phyloP scores from a whole-genome alignment of 2,113 vertebrate genomes.

The Ctenomys sociabilis region DNA sequence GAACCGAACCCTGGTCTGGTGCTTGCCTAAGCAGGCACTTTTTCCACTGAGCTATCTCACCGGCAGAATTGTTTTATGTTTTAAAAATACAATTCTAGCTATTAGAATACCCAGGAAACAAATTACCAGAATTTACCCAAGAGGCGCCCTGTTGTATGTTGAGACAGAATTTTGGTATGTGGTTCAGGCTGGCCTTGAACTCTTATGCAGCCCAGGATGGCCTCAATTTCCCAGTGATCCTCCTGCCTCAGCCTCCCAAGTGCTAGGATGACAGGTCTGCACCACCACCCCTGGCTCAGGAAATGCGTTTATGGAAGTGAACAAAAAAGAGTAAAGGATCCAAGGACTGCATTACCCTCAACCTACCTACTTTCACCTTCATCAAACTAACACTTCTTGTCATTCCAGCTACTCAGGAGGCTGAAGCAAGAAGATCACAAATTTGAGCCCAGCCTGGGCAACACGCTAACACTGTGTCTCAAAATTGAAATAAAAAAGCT shows the following conservation, averaged over 20 bases:
- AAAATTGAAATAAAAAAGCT: not conserved
- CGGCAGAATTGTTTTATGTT: not conserved
- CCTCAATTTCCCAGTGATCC: not conserved
- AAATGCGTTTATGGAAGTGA: not conserved
- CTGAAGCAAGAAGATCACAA: not conserved
- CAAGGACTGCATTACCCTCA: not conserved
- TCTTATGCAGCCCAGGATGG: not conserved
- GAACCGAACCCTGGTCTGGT: too few relatives aligned
- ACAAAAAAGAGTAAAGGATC: not conserved
- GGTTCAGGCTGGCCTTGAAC: not conserved
- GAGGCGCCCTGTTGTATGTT: not conserved
- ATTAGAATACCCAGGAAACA: not conserved
- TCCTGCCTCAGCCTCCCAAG: not conserved
- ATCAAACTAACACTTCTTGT: not conserved
- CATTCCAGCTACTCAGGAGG: not conserved
- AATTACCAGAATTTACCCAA: not conserved
- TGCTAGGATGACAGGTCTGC: not conserved
- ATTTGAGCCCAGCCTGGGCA: not conserved
- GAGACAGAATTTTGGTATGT: not conserved
- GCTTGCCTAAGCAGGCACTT: too few relatives aligned
- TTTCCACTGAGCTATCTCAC: too few relatives aligned
- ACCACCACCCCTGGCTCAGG: not conserved
- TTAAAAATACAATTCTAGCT: not conserved
- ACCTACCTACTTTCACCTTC: conserved; percentile 6
- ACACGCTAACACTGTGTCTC: not conserved